Evolutionary conservation across 2,113 vertebrate species (phyloP).

Genomic region (Prionailurus viverrinus): DNA sequence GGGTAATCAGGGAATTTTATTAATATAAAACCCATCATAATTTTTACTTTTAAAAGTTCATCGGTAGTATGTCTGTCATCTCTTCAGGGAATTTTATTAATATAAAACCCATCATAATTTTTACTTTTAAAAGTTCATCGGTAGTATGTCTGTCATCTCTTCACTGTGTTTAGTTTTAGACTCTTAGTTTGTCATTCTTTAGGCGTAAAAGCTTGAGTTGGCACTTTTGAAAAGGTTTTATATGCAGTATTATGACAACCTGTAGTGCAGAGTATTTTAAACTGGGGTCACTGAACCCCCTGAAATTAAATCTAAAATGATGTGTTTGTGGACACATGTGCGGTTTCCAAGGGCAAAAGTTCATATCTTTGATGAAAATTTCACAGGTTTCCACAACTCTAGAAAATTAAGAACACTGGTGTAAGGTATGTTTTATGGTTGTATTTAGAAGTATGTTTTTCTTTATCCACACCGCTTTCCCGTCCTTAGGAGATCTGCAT

Average conservation of each 20-base stretch:
- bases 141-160: not conserved
- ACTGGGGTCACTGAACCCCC: not conserved
- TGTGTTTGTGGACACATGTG: not conserved
- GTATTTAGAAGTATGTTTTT: not conserved
- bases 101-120: not conserved
- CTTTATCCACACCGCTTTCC: not conserved
- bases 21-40: not conserved
- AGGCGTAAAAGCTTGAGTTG: not conserved
- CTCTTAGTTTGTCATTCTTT: not conserved
- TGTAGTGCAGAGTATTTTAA: not conserved
- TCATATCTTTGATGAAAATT: conserved; percentile 10
- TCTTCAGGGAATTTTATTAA: conserved; percentile 46
- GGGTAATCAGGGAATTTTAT: conserved; percentile 45
- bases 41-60: not conserved
- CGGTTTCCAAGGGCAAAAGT: not conserved
- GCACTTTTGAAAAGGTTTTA: not conserved
- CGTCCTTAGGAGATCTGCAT: not conserved
- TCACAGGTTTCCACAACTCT: not conserved
- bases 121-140: not conserved
- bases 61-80: not conserved
- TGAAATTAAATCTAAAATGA: conserved; percentile 6
- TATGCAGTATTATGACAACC: not conserved
- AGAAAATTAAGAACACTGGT: not conserved
- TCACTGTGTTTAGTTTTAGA: not conserved
- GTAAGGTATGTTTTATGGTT: not conserved